Evolutionary conservation across 2,797 vertebrate genomes (phyloP).

Genomic region (Gephyroberyx darwinii): DNA sequence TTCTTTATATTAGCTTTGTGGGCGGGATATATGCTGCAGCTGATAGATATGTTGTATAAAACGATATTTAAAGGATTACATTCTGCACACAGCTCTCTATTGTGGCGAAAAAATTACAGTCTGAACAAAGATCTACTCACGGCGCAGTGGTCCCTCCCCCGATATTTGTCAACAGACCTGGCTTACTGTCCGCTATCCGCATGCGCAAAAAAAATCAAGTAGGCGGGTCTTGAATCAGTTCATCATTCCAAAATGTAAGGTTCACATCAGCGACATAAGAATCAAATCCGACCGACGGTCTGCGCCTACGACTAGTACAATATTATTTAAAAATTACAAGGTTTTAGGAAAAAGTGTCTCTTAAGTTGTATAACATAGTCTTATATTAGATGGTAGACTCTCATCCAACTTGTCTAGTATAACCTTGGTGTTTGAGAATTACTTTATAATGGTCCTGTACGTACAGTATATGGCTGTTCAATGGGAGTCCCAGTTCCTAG

Average conservation of each 20-base stretch:
- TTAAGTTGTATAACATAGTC: too few species aligned
- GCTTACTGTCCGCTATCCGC: conserved; percentile 28
- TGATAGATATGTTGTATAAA: rapidly evolving
- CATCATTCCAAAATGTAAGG: rapidly evolving
- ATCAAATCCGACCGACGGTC: not conserved
- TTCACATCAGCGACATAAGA: rapidly evolving
- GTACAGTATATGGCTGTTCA: too few species aligned
- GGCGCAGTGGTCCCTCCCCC: conserved; percentile 70
- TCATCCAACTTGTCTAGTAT: too few species aligned
- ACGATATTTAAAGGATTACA: rapidly evolving
- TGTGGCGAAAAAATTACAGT: not conserved
- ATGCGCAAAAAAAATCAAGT: conserved; percentile 53
- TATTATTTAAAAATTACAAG: too few species aligned
- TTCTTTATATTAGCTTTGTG: not conserved
- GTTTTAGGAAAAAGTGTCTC: not conserved
- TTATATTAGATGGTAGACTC: too few species aligned
- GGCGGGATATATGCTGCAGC: rapidly evolving
- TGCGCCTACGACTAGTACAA: too few species aligned
- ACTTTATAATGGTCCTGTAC: too few species aligned
- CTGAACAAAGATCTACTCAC: conserved; percentile 76
- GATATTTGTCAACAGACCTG: conserved; percentile 73
- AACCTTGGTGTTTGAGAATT: too few species aligned
- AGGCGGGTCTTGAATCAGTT: conserved; percentile 11
- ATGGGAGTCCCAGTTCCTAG: too few species aligned
- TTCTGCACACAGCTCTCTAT: not conserved